A percentile compares a stretch with the other conserved stretches of the same genome.
These are phyloP conservation scores for Epicauta chinensis DNA, from an alignment of 1,140 invertebrate genomes.

Conservation along the genomic window DNA sequence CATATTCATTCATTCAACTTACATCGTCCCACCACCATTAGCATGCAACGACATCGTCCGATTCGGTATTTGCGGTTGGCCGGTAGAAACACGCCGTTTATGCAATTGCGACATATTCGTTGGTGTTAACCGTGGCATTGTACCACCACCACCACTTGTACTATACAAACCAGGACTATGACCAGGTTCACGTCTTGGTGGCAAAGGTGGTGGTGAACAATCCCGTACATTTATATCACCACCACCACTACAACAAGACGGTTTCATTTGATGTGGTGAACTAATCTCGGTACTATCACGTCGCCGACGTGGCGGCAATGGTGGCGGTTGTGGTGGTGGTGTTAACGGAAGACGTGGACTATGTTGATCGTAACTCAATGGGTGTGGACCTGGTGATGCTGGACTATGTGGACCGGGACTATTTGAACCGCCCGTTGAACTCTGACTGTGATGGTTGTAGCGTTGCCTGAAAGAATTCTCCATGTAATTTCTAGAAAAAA, in stretches of 20 bases:
- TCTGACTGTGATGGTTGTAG: slow-evolving; percentile 26
- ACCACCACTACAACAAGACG: slow-evolving; percentile 47
- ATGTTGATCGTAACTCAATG: slow-evolving; percentile 44
- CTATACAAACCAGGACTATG: slow-evolving; percentile 40
- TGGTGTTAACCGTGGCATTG: slow-evolving; percentile 43
- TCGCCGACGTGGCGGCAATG: slow-evolving; percentile 53
- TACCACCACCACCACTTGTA: slow-evolving; percentile 44
- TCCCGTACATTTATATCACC: slow-evolving; percentile 39
- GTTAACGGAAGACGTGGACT: slow-evolving; percentile 40
- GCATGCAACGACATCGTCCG: slow-evolving; percentile 13
- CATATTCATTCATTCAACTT: no score
- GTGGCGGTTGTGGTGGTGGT: slow-evolving; percentile 47
- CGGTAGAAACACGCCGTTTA: slow-evolving; percentile 34
- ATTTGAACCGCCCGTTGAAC: slow-evolving; percentile 32
- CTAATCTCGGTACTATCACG: slow-evolving; percentile 53
- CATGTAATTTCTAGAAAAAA: no score
- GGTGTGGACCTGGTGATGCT: slow-evolving; percentile 47
- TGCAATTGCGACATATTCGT: slow-evolving; percentile 40
- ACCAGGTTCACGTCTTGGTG: slow-evolving; percentile 49
- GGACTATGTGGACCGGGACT: slow-evolving; percentile 46
- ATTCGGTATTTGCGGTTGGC: slow-evolving; percentile 27
- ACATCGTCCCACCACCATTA: slow-evolving; percentile 31
- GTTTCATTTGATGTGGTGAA: slow-evolving; percentile 48
- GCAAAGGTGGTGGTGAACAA: slow-evolving; percentile 54
- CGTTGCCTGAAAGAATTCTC: slow-evolving; percentile 18